Evolutionary conservation across 2,888 invertebrate species (phyloP), one percentile per base, ranked within the genome.

Genomic region (Drosophila paracracens): DNA sequence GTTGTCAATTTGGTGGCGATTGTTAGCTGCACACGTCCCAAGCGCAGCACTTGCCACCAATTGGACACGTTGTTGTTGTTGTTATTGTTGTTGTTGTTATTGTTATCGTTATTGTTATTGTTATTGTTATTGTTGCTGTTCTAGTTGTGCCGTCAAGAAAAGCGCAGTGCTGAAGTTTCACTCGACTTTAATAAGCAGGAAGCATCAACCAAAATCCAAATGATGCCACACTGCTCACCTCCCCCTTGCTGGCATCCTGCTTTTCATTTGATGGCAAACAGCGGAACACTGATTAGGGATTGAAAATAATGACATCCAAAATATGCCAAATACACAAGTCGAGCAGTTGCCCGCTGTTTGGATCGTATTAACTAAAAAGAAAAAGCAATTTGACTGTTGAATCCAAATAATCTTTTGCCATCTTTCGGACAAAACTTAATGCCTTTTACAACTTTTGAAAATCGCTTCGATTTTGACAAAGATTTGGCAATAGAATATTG

Each of bases 1-100:
- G 73, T 88, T 83, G 88, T 83, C 88, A 83, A 83, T 88, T 85
- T 83, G 86, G 81, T 82, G 82, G 65, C 83, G 83, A 83, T 83
- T 83, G 78, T 62, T 54, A 51, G 67, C 76, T 68, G 65, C 70
- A 50, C 72, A 50, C 68, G 74, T 68, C 48, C 62, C 67, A 66
- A 66, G 53, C 63, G 53, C 66, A 51, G 66, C 70, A 74, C 16
- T 56, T 40, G 40, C 57, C n/a, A 13, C 31, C 56, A 43, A 43
- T 66, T 70, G 51, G n/a, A 27, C 35, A 8, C 25, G 16, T 16
- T 46, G 16, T 16, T 46, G n/a, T n/a, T 40, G 10, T 40, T 40
- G 4, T n/a, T 4, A 1, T n/a, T 7, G 0, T 18, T 38, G 3
- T 18, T 10, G 11, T 5, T n/a, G 5, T 40, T 40, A 0, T 36